Evolutionary conservation across 1,140 invertebrate genomes (phyloP).

Genomic region (Atta cephalotes): DNA sequence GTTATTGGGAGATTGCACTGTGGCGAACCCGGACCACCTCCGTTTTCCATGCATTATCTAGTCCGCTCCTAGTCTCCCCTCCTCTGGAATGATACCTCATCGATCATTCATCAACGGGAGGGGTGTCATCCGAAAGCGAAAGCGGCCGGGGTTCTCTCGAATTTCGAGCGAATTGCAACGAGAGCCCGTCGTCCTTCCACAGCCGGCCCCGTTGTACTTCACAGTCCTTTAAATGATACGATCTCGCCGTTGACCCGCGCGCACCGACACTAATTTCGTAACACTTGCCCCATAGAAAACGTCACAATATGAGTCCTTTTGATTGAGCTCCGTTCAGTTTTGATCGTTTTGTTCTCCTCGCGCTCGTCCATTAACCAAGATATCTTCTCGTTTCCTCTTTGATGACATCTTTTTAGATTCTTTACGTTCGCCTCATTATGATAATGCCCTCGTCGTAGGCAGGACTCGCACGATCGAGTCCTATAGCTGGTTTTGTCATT

Average conservation of each 20-base stretch:
- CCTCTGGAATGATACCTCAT: constrained; percentile 26
- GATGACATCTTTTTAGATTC: constrained; percentile 54
- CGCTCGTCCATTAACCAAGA: constrained; percentile 66
- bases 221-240: constrained; percentile 74
- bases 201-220: constrained; percentile 66
- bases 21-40: constrained; percentile 76
- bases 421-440: constrained; percentile 71
- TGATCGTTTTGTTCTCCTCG: constrained; percentile 65
- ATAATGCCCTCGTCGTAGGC: constrained; percentile 86
- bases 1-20: constrained; percentile 85
- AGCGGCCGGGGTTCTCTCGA: constrained; percentile 75
- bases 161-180: constrained; percentile 78
- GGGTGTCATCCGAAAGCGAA: constrained; percentile 66
- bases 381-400: constrained; percentile 48
- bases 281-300: constrained; percentile 62
- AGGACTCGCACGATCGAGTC: constrained; percentile 83
- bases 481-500: constrained; percentile 84
- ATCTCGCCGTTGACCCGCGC: constrained; percentile 60
- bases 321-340: constrained; percentile 82
- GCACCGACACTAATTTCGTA: constrained; percentile 64
- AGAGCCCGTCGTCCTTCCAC: constrained; percentile 51
- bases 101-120: constrained; percentile 28
- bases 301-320: constrained; percentile 76
- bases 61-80: constrained; percentile 35
- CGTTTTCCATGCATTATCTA: constrained; percentile 68